Conservation (phyloP, 2,113 vertebrate species). For the Peromyscus polionotus region DNA sequence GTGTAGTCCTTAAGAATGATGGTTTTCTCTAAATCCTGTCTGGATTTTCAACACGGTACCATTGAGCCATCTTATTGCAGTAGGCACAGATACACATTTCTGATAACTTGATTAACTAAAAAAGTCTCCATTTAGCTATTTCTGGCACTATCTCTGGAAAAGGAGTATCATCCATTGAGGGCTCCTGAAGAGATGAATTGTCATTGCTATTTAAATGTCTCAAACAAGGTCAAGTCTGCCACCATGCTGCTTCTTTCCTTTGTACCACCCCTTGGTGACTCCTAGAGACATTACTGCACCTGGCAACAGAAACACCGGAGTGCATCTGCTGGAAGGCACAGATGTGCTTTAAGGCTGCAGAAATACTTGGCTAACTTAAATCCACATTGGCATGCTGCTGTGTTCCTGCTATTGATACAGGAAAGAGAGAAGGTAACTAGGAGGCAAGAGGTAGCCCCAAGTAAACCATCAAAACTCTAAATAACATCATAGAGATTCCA, state of each 20-base stretch:
- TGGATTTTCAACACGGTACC: neutral
- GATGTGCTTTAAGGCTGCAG: neutral
- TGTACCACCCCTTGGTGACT: neutral
- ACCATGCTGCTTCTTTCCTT: neutral
- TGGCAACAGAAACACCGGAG: neutral
- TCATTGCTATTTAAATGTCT: neutral
- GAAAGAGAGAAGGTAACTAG: neutral
- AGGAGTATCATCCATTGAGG: neutral
- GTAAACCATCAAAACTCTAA: neutral
- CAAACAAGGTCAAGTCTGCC: neutral
- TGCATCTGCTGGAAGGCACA: neutral
- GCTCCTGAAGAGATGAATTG: neutral
- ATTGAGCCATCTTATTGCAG: neutral
- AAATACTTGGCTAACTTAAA: neutral
- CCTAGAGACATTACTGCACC: neutral
- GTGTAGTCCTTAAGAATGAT: neutral
- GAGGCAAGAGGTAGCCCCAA: neutral
- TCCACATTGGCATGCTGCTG: neutral
- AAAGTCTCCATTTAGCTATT: constrained; percentile 1
- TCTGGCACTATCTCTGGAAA: neutral
- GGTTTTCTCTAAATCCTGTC: neutral
- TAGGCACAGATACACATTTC: neutral
- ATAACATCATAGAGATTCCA: constrained; percentile 29
- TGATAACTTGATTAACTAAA: neutral
- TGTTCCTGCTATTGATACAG: neutral